These are phyloP conservation scores for Trichopria drosophilae DNA, from an alignment of 2,888 invertebrate genomes.

Conservation along the genomic window DNA sequence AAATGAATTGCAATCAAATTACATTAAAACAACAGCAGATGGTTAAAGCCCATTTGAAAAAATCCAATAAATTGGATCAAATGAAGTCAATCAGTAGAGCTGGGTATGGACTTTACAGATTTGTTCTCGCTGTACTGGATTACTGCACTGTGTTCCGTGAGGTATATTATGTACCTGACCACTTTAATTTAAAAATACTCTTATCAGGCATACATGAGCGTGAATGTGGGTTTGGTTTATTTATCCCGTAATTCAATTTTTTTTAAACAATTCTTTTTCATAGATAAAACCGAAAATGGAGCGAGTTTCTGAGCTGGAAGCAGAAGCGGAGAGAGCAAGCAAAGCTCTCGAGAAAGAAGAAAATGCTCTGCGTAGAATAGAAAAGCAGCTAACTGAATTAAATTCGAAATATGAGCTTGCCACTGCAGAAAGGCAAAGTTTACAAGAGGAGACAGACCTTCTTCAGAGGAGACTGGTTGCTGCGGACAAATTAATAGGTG, in stretches of 20 bases:
- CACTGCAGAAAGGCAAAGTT: constrained; percentile 67
- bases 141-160: constrained; percentile 87
- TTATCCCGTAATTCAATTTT: neutral
- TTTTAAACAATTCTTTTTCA: neutral
- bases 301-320: constrained; percentile 75
- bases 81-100: constrained; percentile 85
- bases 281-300: constrained; percentile 79
- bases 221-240: no score
- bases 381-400: constrained; percentile 69
- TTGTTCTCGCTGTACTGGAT: constrained; percentile 84
- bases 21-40: constrained; percentile 72
- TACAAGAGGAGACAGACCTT: constrained; percentile 81
- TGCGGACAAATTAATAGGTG: constrained; percentile 78
- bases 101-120: constrained; percentile 81
- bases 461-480: constrained; percentile 79
- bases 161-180: constrained; percentile 57
- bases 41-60: constrained; percentile 74
- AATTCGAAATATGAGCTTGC: constrained; percentile 78
- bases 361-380: constrained; percentile 64
- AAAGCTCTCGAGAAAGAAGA: constrained; percentile 70
- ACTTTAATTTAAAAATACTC: no score
- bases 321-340: constrained; percentile 65
- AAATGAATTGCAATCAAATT: constrained; percentile 82
- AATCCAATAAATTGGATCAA: constrained; percentile 73
- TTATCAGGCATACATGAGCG: no score